These are phyloP conservation scores for Nanorana parkeri DNA, from an alignment of 2,113 vertebrate species.

Conservation along the genomic window DNA sequence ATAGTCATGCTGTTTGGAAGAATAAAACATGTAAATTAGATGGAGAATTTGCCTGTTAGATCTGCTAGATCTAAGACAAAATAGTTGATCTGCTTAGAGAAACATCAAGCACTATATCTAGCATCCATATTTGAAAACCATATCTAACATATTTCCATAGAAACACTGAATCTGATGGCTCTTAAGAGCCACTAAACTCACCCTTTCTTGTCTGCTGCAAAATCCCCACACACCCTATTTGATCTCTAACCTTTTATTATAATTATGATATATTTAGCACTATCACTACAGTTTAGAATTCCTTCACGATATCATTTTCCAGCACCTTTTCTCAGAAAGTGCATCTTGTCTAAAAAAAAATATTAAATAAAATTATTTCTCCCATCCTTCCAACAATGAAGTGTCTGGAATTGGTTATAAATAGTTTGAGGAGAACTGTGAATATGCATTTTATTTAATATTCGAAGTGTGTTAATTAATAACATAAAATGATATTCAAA, in stretches of 20 bases:
- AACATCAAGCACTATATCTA: slow-evolving; percentile 21
- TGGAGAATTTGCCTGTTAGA: background rate
- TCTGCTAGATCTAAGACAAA: background rate
- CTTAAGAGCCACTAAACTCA: slow-evolving; percentile 22
- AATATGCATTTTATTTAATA: too few species aligned
- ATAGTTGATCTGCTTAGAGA: slow-evolving; percentile 27
- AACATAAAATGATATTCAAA: too few species aligned
- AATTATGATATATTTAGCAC: slow-evolving; percentile 9
- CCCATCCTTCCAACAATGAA: too few species aligned
- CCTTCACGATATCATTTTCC: background rate
- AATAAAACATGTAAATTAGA: background rate
- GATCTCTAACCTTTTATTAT: slow-evolving; percentile 15
- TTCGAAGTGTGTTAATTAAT: too few species aligned
- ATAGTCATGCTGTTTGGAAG: background rate
- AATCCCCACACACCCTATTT: slow-evolving; percentile 14
- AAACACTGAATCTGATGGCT: slow-evolving; percentile 38
- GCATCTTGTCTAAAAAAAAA: too few species aligned
- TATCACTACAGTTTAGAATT: background rate
- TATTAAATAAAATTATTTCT: too few species aligned
- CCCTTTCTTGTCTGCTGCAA: slow-evolving; percentile 4
- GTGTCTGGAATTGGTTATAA: too few species aligned
- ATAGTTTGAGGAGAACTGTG: too few species aligned
- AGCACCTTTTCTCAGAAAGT: background rate
- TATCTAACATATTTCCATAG: slow-evolving; percentile 54
- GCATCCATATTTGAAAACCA: slow-evolving; percentile 20